A percentile compares a stretch with the other conserved stretches of the same genome.
These are phyloP conservation scores for Vulpes vulpes DNA, from an alignment of 2,113 vertebrate species.

Conservation along the genomic window DNA sequence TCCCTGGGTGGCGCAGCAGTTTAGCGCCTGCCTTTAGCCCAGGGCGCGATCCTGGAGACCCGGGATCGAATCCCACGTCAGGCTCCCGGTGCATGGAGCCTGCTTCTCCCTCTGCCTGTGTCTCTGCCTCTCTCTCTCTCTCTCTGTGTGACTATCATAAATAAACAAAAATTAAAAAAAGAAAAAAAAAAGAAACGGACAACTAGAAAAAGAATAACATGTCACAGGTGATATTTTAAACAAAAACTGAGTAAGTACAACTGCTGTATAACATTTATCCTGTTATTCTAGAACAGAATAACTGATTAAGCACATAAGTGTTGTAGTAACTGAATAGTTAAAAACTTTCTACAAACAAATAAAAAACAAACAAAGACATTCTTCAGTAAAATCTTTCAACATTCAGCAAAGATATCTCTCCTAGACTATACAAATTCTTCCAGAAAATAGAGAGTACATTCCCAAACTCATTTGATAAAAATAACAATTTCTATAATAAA, in stretches of 20 bases:
- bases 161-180: too few species aligned
- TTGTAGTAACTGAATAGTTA: neutral
- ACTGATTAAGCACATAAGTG: neutral
- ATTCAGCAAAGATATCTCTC: neutral
- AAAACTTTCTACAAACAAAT: conserved; percentile 21
- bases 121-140: too few species aligned
- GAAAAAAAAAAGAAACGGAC: neutral
- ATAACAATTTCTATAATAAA: conserved; percentile 31
- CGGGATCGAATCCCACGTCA: too few species aligned
- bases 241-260: neutral
- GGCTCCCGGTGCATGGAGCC: too few species aligned
- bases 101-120: too few species aligned
- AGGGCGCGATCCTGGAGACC: too few species aligned
- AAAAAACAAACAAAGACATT: neutral
- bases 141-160: too few species aligned
- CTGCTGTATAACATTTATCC: neutral
- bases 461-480: conserved; percentile 25
- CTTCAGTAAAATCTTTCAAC: conserved; percentile 19
- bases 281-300: neutral
- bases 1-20: too few species aligned
- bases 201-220: neutral
- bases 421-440: neutral
- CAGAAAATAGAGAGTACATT: neutral
- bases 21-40: too few species aligned
- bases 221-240: neutral